Base-by-base conservation (phyloP, 1,140 invertebrate species). In the Drosophila melanica region DNA sequence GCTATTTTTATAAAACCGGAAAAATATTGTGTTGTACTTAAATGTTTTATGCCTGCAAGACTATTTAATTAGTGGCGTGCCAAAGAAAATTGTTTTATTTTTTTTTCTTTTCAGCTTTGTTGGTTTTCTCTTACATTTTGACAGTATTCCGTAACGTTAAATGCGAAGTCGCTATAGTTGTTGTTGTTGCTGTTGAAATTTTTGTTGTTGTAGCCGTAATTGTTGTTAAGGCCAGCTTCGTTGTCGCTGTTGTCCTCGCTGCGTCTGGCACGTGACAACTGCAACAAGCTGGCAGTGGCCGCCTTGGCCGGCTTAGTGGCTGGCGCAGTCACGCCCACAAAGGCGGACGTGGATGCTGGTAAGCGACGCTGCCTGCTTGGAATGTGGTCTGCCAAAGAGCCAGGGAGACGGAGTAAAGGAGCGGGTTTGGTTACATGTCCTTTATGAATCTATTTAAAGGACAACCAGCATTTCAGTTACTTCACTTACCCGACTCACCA, bases 71-170 rank as follows among this genome's bases (percentile, higher is more conserved):
- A 35, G 9, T 10, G n/a, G 8, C 0, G 3, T 16, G 58, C 41
- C 3, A 47, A 20, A 20, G 18, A 4, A 11, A 27, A 27, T 27
- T 27, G 27, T 7, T 27, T 27, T 47, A 6, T 3, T 20, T 8
- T 12, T 47, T 10, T 27, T 27, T 37, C 30, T 50, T 39, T 12
- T 39, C 5, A 20, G 27, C 8, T 37, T 42, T 64, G 33, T 9
- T 18, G n/a, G 51, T 57, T 14, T 48, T 20, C 23, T 44, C 87
- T 90, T 73, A 90, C 87, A 55, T 90, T 90, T 70, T 90, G 77
- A 78, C 87, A 90, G 51, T 78, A 81, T 59, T 90, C 81, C 66
- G 87, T 90, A 35, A 90, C 63, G 60, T 90, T 90, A 74, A 90
- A 90, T 73, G 79, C 80, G 66, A 80, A 84, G 62, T 51, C 68